Conservation (phyloP, 2,888 invertebrate species). For the Eupithecia subfuscata region DNA sequence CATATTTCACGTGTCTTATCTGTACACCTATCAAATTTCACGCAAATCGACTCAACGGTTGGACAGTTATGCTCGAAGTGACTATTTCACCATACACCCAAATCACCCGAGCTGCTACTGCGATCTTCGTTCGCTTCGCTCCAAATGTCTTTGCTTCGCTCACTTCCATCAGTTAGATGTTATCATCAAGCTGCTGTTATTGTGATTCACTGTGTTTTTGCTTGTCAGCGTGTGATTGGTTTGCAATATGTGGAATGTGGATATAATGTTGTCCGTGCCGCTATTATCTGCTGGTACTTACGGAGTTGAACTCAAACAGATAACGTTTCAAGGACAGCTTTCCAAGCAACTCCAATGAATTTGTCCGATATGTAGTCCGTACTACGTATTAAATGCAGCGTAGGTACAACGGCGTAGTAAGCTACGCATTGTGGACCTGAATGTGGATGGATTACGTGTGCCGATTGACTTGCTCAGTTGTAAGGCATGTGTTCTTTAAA, state of each 20-base stretch:
- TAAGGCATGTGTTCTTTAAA: background rate
- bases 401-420: background rate
- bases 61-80: too few relatives aligned
- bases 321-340: slow-evolving; percentile 41
- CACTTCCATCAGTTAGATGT: slow-evolving; percentile 39
- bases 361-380: slow-evolving; percentile 27
- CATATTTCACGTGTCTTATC: too few relatives aligned
- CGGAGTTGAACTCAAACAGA: slow-evolving; percentile 35
- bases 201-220: slow-evolving; percentile 50
- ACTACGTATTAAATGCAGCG: slow-evolving; percentile 21
- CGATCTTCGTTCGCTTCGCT: too few relatives aligned
- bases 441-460: background rate
- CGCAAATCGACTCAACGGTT: too few relatives aligned
- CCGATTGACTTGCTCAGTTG: background rate
- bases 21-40: too few relatives aligned
- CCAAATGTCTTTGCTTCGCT: too few relatives aligned
- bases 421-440: slow-evolving; percentile 12
- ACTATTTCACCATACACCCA: too few relatives aligned
- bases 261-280: slow-evolving; percentile 22
- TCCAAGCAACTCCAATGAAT: slow-evolving; percentile 29
- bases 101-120: too few relatives aligned
- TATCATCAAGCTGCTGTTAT: slow-evolving; percentile 51
- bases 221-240: slow-evolving; percentile 46
- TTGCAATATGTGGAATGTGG: slow-evolving; percentile 38
- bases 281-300: slow-evolving; percentile 40